These are phyloP conservation scores for Achroia grisella DNA, from an alignment of 1,140 invertebrate species.

Conservation along the genomic window DNA sequence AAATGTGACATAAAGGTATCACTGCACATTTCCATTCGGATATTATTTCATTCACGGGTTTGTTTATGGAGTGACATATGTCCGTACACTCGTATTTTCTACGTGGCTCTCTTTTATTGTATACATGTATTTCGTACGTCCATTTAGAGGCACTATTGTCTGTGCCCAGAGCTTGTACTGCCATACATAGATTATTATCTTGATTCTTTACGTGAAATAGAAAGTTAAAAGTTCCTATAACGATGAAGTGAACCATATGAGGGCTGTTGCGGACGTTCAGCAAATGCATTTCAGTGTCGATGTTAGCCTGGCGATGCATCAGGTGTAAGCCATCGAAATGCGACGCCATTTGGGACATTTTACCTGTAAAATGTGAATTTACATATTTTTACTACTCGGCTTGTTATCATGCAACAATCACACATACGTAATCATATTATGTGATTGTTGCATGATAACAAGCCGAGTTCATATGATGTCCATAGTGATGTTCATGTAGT, in stretches of 20 bases:
- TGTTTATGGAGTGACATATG: conserved; percentile 14
- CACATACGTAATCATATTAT: too few species aligned
- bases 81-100: conserved; percentile 28
- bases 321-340: conserved; percentile 36
- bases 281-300: conserved; percentile 27
- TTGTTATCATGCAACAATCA: too few species aligned
- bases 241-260: conserved; percentile 21
- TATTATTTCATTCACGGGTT: conserved; percentile 16
- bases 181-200: conserved; percentile 18
- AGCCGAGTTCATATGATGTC: too few species aligned
- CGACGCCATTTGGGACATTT: conserved; percentile 20
- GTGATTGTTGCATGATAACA: too few species aligned
- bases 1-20: conserved; percentile 22
- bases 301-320: conserved; percentile 13
- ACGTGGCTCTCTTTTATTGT: conserved; percentile 30
- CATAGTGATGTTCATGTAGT: too few species aligned
- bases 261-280: conserved; percentile 4
- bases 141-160: conserved; percentile 34
- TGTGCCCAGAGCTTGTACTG: conserved; percentile 31
- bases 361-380: conserved; percentile 25
- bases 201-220: conserved; percentile 32
- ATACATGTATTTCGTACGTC: conserved; percentile 41
- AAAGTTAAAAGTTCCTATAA: conserved; percentile 27
- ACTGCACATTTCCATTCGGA: conserved; percentile 12
- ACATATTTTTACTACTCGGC: neutral